Percentiles rank a stretch among this genome's conserved stretches.
These are phyloP conservation scores for Pocillopora grandis DNA, from an alignment of 92 coral and sea anemone species.

Conservation along the genomic window DNA sequence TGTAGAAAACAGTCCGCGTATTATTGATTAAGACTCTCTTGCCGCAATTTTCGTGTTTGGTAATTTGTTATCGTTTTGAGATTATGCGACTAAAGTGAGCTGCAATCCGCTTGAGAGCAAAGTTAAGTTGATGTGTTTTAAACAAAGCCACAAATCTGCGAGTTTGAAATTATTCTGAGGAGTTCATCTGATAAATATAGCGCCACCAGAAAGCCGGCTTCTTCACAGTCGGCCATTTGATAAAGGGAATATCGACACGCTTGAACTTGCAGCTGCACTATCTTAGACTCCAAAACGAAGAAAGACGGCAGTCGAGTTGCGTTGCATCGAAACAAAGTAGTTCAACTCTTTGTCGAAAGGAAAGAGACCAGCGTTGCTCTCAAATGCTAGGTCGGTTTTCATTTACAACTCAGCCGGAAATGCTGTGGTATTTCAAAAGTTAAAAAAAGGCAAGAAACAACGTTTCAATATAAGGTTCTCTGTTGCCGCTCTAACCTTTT, in stretches of 20 bases:
- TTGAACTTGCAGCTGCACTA: neutral
- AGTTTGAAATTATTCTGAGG: neutral
- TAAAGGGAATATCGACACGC: conserved; percentile 8
- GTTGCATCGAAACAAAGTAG: conserved; percentile 23
- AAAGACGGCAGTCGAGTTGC: neutral
- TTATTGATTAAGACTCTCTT: conserved; percentile 26
- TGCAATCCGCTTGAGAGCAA: neutral
- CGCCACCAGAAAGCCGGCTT: neutral
- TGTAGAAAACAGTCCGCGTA: conserved; percentile 25
- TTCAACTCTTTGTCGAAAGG: conserved; percentile 23
- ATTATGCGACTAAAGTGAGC: neutral
- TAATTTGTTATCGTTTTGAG: conserved; percentile 12
- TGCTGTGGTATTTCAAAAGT: conserved; percentile 55
- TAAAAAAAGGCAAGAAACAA: conserved; percentile 9
- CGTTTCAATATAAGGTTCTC: conserved; percentile 50
- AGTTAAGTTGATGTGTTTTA: neutral
- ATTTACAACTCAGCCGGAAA: conserved; percentile 61
- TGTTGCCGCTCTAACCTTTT: conserved; percentile 68
- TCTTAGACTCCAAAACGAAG: neutral
- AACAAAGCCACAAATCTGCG: conserved; percentile 2
- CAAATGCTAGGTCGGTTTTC: conserved; percentile 3
- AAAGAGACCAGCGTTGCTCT: conserved; percentile 16
- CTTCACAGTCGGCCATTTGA: neutral
- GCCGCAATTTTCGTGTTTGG: conserved; percentile 19
- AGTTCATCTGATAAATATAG: conserved; percentile 19